These are phyloP conservation scores for Melanotaenia pygmaea DNA, from an alignment of 2,797 vertebrate species.

Conservation along the genomic window DNA sequence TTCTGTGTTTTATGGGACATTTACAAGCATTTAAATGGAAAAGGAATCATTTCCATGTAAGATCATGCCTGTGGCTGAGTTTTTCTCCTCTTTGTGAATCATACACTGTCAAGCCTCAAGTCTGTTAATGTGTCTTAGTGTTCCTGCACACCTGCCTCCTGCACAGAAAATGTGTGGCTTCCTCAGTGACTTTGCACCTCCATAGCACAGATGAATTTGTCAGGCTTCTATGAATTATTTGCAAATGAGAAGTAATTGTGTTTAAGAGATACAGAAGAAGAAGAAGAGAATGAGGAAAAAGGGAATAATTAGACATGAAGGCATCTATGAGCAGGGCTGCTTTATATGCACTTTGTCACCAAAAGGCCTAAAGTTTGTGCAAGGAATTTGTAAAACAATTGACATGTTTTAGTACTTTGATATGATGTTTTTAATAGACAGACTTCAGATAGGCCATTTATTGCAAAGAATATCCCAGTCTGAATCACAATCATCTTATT, in stretches of 20 bases:
- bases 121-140: constrained; percentile 1
- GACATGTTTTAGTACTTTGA: neutral
- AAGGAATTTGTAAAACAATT: neutral
- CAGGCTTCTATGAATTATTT: constrained; percentile 23
- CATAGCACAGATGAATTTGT: constrained; percentile 14
- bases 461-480: neutral
- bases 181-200: constrained; percentile 3
- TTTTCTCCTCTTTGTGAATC: neutral
- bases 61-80: constrained; percentile 1
- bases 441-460: neutral
- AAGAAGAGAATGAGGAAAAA: neutral
- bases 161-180: neutral
- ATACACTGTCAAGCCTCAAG: constrained; percentile 9
- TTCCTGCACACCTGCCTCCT: neutral
- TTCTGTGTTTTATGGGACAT: constrained; percentile 3
- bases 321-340: neutral
- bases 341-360: neutral
- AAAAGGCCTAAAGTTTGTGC: neutral
- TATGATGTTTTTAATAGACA: neutral
- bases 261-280: neutral
- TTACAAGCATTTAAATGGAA: constrained; percentile 11
- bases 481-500: neutral
- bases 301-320: neutral
- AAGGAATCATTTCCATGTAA: neutral
- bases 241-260: neutral